Evolutionary conservation across 2,113 vertebrate species (phyloP).

Genomic region (Phalacrocorax pelagicus): DNA sequence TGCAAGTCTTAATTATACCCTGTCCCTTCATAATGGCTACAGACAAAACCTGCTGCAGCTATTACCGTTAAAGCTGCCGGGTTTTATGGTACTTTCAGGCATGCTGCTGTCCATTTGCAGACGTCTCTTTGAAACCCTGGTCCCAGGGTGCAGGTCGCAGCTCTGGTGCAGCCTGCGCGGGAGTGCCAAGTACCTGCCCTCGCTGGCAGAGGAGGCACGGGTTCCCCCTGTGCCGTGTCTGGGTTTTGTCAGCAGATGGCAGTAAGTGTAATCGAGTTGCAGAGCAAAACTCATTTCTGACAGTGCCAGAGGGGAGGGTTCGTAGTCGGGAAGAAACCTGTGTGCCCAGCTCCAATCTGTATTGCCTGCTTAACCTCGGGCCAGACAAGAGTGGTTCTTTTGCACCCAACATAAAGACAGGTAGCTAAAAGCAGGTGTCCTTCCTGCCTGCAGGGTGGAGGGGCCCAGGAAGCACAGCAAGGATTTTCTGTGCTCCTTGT

Average conservation of each 20-base stretch:
- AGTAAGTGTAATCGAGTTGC: not conserved
- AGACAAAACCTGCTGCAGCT: not conserved
- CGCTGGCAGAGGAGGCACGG: not conserved
- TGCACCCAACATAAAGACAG: not conserved
- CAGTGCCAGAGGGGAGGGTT: not conserved
- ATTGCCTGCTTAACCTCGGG: fast-evolving
- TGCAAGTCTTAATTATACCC: no score
- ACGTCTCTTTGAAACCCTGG: not conserved
- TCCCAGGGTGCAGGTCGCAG: not conserved
- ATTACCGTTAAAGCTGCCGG: not conserved
- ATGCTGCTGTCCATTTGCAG: not conserved
- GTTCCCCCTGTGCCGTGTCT: not conserved
- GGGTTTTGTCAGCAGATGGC: conserved; percentile 50
- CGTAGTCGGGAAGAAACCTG: fast-evolving
- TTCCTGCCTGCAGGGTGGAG: not conserved
- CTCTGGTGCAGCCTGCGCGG: no score
- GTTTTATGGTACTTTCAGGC: not conserved
- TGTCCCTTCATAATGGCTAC: not conserved
- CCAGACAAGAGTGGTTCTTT: not conserved
- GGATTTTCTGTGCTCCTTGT: not conserved
- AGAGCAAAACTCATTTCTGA: not conserved
- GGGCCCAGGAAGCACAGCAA: not conserved
- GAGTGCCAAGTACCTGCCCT: fast-evolving
- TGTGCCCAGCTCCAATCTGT: not conserved
- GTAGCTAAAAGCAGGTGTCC: not conserved